Evolutionary conservation across 2,113 vertebrate species (phyloP), one percentile per base, ranked within the genome.

Genomic region (Colaptes auratus): DNA sequence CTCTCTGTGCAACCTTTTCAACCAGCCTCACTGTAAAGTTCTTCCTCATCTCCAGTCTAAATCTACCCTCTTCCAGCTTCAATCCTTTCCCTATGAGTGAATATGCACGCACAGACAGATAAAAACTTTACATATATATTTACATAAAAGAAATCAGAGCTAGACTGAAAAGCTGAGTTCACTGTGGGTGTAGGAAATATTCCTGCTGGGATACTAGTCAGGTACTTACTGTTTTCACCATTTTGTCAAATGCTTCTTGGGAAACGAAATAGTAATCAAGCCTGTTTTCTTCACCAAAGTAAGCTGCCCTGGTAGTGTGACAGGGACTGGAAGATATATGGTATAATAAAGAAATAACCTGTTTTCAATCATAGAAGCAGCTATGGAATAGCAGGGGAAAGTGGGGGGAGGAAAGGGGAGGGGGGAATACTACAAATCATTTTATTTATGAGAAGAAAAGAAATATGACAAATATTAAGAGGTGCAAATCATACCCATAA

Each of bases 241-340:
- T 98, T 90, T 97, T 89, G 60, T 98, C 97, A 97, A 99, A 99
- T 12, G 93, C 97, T 85, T 98, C 98, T 81, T 98, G 95, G 16
- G 98, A 98, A 93, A 99, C 46, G 84, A 99, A 99, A 94, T 99
- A 98, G 95, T 99, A 99, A 96, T 99, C 99, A 3, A 97, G 95
- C 56, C 98, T 98, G 85, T 99, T 98, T 70, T 98, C 98, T 96
- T 99, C 99, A 69, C 98, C 98, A 77, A 98, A 98, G 87, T 99
- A 99, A 48, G 98, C 97, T 17, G 79, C 91, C 95, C 99, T 98
- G 33, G 99, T 99, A 71, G 99, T 99, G 94, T 99, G 99, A 81
- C 98, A 98, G 84, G 97, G 96, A 58, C 99, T 99, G 97, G 76
- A 95, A 96, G 77, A 96, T 70, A 94, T 0, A 92, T 11, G 81